Evolutionary conservation across 1,140 invertebrate species (phyloP).

Genomic region (Philopotamus ludificatus): DNA sequence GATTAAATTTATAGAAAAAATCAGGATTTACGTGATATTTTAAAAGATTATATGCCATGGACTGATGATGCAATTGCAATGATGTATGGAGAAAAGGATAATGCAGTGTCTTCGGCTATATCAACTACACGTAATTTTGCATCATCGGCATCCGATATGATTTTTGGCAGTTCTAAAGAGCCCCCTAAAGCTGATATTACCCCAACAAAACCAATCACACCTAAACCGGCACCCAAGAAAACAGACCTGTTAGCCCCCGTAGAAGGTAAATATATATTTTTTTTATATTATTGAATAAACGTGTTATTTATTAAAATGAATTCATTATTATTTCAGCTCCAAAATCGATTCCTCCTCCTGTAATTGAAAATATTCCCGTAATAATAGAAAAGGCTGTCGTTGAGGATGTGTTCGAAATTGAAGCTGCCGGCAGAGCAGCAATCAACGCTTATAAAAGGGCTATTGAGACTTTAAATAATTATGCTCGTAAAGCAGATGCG

Average conservation of each 20-base stretch:
- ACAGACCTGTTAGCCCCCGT: slow-evolving; percentile 21
- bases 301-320: slow-evolving; percentile 8
- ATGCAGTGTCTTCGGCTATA: slow-evolving; percentile 24
- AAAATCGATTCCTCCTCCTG: background rate
- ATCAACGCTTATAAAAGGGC: slow-evolving; percentile 26
- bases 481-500: slow-evolving; percentile 19
- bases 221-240: slow-evolving; percentile 8
- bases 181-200: background rate
- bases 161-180: slow-evolving; percentile 23
- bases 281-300: too few species aligned
- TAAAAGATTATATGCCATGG: slow-evolving; percentile 37
- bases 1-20: slow-evolving; percentile 24
- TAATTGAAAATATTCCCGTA: background rate
- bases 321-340: slow-evolving; percentile 19
- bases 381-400: slow-evolving; percentile 1
- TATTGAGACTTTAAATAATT: slow-evolving; percentile 24
- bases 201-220: background rate
- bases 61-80: slow-evolving; percentile 35
- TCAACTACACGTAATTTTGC: slow-evolving; percentile 16
- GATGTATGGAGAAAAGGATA: slow-evolving; percentile 26
- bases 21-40: slow-evolving; percentile 32
- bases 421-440: slow-evolving; percentile 11
- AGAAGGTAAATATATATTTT: slow-evolving; percentile 8
- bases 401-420: slow-evolving; percentile 11
- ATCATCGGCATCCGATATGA: slow-evolving; percentile 24